Evolutionary conservation across 2,797 vertebrate genomes (phyloP).

Genomic region (Cercopithecus neglectus): DNA sequence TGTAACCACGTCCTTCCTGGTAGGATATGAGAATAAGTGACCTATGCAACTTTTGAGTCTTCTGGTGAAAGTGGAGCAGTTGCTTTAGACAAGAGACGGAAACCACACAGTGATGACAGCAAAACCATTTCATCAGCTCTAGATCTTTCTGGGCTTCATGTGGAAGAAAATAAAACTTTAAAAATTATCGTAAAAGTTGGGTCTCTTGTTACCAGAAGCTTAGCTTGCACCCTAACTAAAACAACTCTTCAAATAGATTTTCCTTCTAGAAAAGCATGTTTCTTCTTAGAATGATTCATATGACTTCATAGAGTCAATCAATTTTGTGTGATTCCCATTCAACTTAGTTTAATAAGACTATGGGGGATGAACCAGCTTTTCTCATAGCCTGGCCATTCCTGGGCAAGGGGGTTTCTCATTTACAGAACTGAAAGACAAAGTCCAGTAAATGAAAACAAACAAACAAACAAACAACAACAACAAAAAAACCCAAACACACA

Average conservation of each 20-base stretch:
- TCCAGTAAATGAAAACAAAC: not conserved
- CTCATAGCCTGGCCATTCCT: not conserved
- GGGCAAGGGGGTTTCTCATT: not conserved
- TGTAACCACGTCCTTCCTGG: not conserved
- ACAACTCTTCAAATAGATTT: not conserved
- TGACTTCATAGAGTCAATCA: not conserved
- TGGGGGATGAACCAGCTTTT: not conserved
- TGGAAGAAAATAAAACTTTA: not conserved
- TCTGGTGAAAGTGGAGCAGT: not conserved
- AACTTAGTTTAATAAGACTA: not conserved
- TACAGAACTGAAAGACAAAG: not conserved
- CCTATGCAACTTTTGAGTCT: not conserved
- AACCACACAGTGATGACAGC: not conserved
- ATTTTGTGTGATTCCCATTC: not conserved
- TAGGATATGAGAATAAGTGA: not conserved
- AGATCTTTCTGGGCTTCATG: not conserved
- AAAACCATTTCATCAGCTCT: not conserved
- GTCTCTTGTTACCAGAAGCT: not conserved
- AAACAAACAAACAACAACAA: too few relatives aligned
- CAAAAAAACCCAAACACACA: not conserved
- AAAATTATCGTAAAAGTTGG: not conserved
- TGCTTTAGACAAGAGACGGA: not conserved
- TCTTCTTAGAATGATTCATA: not conserved
- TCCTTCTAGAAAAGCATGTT: not conserved
- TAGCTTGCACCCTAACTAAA: not conserved